Evolutionary conservation across 1,140 invertebrate species (phyloP).

Genomic region (Streblospio benedicti): DNA sequence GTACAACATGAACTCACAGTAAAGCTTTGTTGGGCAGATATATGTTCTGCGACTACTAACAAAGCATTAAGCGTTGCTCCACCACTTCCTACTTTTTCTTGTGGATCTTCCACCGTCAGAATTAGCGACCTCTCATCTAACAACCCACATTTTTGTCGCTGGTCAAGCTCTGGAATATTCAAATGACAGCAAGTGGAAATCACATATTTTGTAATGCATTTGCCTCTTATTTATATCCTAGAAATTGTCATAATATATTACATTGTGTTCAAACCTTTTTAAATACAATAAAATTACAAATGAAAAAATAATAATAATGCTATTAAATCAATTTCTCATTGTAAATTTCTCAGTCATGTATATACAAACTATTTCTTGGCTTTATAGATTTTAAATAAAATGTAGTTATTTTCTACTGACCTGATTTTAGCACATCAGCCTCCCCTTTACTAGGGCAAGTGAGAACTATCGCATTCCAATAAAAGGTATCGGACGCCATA

Average conservation of each 20-base stretch:
- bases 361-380: background rate
- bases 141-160: constrained; percentile 38
- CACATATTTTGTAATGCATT: background rate
- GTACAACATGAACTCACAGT: constrained; percentile 35
- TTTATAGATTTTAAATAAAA: background rate
- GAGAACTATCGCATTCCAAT: constrained; percentile 42
- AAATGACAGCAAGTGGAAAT: background rate
- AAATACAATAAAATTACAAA: constrained; percentile 11
- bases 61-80: constrained; percentile 53
- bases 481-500: constrained; percentile 21
- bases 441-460: constrained; percentile 35
- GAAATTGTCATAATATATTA: too few species aligned
- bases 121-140: constrained; percentile 39
- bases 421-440: constrained; percentile 34
- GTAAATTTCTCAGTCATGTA: background rate
- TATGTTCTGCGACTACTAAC: constrained; percentile 48
- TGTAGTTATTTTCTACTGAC: constrained; percentile 20
- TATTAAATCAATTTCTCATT: background rate
- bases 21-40: constrained; percentile 44
- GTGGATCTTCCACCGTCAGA: constrained; percentile 47
- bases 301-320: constrained; percentile 2
- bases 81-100: constrained; percentile 49
- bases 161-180: constrained; percentile 38
- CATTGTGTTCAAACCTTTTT: too few species aligned
- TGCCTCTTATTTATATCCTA: background rate